A percentile compares a stretch with the other conserved stretches of the same genome.
Evolutionary conservation across 2,113 vertebrate genomes (phyloP).

Genomic region (Cisticola juncidis): DNA sequence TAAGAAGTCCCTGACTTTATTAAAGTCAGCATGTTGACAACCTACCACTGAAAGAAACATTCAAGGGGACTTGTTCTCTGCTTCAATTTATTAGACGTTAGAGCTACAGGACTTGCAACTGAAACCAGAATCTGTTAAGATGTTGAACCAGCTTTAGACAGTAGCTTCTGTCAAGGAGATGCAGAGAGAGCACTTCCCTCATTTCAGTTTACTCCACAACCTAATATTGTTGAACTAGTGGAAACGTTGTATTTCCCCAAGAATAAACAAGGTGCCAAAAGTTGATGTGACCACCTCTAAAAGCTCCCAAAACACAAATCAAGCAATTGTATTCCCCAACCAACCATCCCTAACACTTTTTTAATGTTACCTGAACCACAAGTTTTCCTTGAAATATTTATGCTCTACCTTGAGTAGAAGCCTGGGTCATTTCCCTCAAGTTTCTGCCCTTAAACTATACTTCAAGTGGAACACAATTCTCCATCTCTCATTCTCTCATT

Average conservation of each 20-base stretch:
- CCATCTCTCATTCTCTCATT: not conserved
- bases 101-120: not conserved
- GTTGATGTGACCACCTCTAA: not conserved
- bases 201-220: not conserved
- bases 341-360: not conserved
- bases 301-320: not conserved
- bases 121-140: not conserved
- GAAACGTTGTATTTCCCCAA: not conserved
- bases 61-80: not conserved
- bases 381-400: not conserved
- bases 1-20: not conserved
- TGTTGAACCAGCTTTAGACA: not conserved
- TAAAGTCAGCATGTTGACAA: not conserved
- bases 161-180: not conserved
- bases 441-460: not conserved
- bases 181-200: not conserved
- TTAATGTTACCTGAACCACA: not conserved
- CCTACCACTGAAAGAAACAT: not conserved
- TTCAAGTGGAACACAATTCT: not conserved
- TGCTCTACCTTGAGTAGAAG: not conserved
- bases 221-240: not conserved
- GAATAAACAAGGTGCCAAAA: conserved; percentile 7
- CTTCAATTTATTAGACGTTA: not conserved
- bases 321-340: not conserved
- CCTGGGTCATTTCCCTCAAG: not conserved